Base-by-base conservation (phyloP, 2,888 invertebrate species). In the Bellardia bayeri region DNA sequence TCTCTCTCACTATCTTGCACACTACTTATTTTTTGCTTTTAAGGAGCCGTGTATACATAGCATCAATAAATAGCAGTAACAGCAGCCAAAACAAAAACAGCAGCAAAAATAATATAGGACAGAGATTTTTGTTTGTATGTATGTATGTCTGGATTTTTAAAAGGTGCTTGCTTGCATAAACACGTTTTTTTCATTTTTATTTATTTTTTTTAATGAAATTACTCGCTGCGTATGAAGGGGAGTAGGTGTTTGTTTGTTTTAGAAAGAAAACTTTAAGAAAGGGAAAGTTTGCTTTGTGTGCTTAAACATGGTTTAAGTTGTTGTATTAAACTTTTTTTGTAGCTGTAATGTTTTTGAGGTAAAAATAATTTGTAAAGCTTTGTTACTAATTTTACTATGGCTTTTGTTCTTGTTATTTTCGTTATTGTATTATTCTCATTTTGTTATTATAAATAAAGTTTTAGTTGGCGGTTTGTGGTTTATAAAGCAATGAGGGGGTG, bases 151-250 rank as follows among this genome's bases (percentile, higher is more conserved):
- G 42, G 51, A 66, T 64, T 74, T 54, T 66, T 37, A n/a, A 72
- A 72, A 75, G 63, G 45, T 78, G 78, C 64, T 51, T 78, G 78
- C 64, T 51, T 49, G 64, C 72, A 72, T 66, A 66, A 83, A 84
- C 58, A 84, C 11, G 58, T 66, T 66, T 51, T 54, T 42, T 64
- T 13, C 7, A 3, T 2, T 30, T 16, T 13, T 37, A 13, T 7
- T 14, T 14, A 4, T 2, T 33, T 2, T 33, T 45, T 42, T 45
- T 63, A 54, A 64, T 42, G 5, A 37, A 37, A 37, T 37, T 5
- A 1, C 37, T 6, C 37, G 6, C 4, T 37, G 3, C n/a, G 0
- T 56, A 5, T 23, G 40, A 40, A 23, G 3, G 49, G 66, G 7
- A 1, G 42, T 64, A 23, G 14, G 33, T 5, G 66, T 6, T 0